phyloP scores from a whole-genome alignment of 2,797 vertebrate genomes.

The Catharus ustulatus region DNA sequence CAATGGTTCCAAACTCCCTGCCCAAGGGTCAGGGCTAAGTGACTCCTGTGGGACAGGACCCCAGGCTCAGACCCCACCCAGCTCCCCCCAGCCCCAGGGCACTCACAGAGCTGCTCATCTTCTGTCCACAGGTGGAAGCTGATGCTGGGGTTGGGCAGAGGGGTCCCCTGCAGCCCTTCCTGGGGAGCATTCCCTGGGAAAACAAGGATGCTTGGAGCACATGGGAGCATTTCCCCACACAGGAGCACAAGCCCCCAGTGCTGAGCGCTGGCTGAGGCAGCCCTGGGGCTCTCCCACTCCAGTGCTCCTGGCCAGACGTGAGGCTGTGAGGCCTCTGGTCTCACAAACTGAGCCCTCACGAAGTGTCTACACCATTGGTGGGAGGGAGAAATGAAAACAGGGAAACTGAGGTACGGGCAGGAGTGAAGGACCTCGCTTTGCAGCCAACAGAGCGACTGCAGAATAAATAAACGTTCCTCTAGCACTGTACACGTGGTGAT shows the following conservation, averaged over 20 bases:
- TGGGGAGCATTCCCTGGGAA: not conserved
- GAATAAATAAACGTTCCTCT: not conserved
- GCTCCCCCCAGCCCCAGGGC: not conserved
- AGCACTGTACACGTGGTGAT: fast-evolving
- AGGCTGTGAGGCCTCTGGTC: not conserved
- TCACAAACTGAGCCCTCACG: not conserved
- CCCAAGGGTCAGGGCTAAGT: not conserved
- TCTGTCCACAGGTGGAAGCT: slow-evolving; percentile 91
- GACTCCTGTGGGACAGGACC: no score
- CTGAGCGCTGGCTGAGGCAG: not conserved
- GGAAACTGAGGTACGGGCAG: not conserved
- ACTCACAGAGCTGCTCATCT: slow-evolving; percentile 91
- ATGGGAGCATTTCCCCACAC: not conserved
- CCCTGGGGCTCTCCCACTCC: not conserved
- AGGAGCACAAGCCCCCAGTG: fast-evolving
- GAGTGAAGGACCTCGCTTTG: not conserved
- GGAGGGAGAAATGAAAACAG: not conserved
- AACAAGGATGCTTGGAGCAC: not conserved
- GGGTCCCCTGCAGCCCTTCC: slow-evolving; percentile 70
- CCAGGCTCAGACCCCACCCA: not conserved
- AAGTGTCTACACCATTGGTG: fast-evolving
- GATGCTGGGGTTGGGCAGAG: slow-evolving; percentile 90
- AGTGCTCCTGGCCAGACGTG: not conserved
- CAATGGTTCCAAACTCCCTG: not conserved
- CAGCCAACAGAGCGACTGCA: not conserved